These are phyloP conservation scores for Metaphire vulgaris DNA, from an alignment of 1,140 invertebrate species.

Conservation along the genomic window DNA sequence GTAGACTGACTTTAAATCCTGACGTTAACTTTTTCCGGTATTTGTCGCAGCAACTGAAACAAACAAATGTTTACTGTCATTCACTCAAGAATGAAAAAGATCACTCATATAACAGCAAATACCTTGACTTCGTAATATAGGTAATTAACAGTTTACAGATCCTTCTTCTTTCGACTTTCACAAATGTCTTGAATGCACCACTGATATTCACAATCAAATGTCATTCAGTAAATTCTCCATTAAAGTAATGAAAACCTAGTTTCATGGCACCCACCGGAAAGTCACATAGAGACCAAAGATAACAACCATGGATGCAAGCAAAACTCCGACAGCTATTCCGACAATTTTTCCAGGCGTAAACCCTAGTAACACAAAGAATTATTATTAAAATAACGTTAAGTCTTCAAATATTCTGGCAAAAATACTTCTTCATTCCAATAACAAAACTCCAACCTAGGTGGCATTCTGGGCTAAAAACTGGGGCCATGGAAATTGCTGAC, in stretches of 20 bases:
- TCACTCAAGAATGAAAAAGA: no score
- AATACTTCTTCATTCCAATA: no score
- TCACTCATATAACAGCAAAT: no score
- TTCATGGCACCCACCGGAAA: neutral
- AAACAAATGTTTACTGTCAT: no score
- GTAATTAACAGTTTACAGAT: no score
- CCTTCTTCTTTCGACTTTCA: no score
- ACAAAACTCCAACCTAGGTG: no score
- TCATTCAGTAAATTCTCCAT: neutral
- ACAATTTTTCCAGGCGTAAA: neutral
- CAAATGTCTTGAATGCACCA: no score
- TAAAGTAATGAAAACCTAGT: neutral
- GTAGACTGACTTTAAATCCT: neutral
- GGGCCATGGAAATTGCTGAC: no score
- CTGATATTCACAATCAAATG: no score
- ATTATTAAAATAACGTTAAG: neutral
- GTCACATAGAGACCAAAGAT: neutral
- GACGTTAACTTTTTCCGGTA: neutral
- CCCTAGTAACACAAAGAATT: neutral
- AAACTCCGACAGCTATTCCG: neutral
- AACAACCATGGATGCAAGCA: neutral
- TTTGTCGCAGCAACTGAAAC: neutral
- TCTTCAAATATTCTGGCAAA: neutral
- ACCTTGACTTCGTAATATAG: no score
- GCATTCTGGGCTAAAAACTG: no score